Percentiles rank a stretch among this genome's conserved stretches.
phyloP scores from a whole-genome alignment of 2,888 invertebrate species.

The Horisme vitalbata region DNA sequence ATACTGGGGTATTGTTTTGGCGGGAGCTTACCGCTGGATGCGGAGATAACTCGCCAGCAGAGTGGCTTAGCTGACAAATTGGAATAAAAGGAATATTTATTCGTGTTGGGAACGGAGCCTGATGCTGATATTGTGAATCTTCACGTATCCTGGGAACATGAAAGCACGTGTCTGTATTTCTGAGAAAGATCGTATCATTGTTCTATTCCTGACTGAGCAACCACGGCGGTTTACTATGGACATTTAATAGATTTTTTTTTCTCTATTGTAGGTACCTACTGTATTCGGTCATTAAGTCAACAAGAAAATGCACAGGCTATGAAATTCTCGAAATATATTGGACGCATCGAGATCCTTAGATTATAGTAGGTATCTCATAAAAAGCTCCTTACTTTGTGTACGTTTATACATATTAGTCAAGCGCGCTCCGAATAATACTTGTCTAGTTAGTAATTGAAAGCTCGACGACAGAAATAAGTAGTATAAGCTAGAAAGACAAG shows the following conservation, averaged over 20 bases:
- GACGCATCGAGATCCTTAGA: too few relatives aligned
- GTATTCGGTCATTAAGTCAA: too few relatives aligned
- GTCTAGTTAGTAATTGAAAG: background rate
- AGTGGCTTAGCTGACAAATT: slow-evolving; percentile 83
- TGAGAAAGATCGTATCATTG: slow-evolving; percentile 36
- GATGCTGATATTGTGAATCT: slow-evolving; percentile 52
- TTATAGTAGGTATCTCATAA: too few relatives aligned
- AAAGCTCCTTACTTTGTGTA: too few relatives aligned
- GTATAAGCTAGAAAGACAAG: slow-evolving; percentile 2
- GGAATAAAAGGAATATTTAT: slow-evolving; percentile 83
- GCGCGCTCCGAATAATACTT: too few relatives aligned
- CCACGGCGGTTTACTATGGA: slow-evolving; percentile 5
- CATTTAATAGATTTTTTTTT: background rate
- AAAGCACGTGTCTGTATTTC: slow-evolving; percentile 36
- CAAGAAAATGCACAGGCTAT: too few relatives aligned
- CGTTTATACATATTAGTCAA: too few relatives aligned
- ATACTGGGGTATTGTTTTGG: slow-evolving; percentile 81
- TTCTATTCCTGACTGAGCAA: slow-evolving; percentile 32
- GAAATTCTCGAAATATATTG: too few relatives aligned
- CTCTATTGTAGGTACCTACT: too few relatives aligned
- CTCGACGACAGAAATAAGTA: slow-evolving; percentile 1
- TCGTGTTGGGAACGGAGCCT: slow-evolving; percentile 53
- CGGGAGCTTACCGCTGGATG: slow-evolving; percentile 79
- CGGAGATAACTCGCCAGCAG: slow-evolving; percentile 79
- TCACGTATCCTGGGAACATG: slow-evolving; percentile 48